Percentiles rank a stretch among this genome's conserved stretches.
These are phyloP conservation scores for Phalanger gymnotis DNA, from an alignment of 2,797 vertebrate species.

Conservation along the genomic window DNA sequence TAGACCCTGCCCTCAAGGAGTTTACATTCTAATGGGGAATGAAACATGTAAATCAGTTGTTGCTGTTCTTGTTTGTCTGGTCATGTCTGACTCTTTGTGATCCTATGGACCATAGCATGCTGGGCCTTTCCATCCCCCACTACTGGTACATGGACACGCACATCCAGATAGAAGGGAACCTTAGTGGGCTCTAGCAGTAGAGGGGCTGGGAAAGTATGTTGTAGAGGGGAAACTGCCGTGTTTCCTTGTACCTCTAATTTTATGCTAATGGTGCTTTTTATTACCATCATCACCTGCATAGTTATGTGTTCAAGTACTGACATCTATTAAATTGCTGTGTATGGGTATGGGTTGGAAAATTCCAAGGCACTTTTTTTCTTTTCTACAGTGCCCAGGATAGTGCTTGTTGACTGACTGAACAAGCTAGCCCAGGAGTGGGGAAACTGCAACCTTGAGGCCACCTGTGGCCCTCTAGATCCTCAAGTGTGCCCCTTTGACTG, in stretches of 20 bases:
- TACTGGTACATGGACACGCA: background rate
- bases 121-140: background rate
- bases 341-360: background rate
- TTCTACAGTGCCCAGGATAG: background rate
- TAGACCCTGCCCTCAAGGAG: background rate
- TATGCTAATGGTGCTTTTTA: background rate
- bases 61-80: too few species aligned
- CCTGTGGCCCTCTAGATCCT: too few species aligned
- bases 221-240: background rate
- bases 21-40: background rate
- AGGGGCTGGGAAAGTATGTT: background rate
- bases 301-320: background rate
- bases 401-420: background rate
- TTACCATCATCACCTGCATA: background rate
- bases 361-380: background rate
- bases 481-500: too few species aligned
- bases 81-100: too few species aligned
- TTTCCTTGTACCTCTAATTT: background rate
- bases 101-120: background rate
- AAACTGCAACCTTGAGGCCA: too few species aligned
- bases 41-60: background rate
- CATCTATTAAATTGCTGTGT: background rate
- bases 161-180: background rate
- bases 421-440: background rate
- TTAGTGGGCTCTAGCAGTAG: background rate